Percentiles rank a stretch among this genome's conserved stretches.
These are phyloP conservation scores for Glyphotaelius pellucidus DNA, from an alignment of 2,888 invertebrate species.

Conservation along the genomic window DNA sequence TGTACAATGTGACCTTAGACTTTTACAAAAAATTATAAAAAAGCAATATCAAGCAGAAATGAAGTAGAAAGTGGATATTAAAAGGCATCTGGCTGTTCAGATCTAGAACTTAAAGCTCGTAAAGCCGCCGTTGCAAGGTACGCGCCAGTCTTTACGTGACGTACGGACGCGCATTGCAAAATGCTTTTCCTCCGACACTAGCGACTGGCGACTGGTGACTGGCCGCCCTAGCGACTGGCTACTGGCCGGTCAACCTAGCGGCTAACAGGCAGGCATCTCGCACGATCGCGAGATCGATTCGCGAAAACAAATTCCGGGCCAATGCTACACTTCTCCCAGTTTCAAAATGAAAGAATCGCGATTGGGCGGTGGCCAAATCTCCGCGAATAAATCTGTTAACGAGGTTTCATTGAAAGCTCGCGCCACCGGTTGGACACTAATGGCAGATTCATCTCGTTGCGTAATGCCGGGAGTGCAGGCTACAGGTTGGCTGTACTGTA, in stretches of 20 bases:
- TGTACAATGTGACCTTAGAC: no score
- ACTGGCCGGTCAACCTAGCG: not conserved
- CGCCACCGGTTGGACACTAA: conserved; percentile 1
- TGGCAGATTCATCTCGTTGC: not conserved
- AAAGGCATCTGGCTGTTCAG: no score
- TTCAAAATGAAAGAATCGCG: conserved; percentile 56
- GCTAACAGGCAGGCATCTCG: conserved; percentile 22
- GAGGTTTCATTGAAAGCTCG: conserved; percentile 57
- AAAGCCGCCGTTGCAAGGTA: not conserved
- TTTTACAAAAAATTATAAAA: no score
- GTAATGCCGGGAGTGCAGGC: not conserved
- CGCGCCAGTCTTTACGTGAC: not conserved
- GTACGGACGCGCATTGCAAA: conserved; percentile 16
- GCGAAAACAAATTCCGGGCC: conserved; percentile 48
- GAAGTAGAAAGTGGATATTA: no score
- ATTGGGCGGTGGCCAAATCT: conserved; percentile 57
- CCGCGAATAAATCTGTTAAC: conserved; percentile 64
- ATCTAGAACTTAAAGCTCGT: no score
- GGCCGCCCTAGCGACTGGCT: not conserved
- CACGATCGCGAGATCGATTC: conserved; percentile 46
- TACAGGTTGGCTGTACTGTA: not conserved
- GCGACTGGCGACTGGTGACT: not conserved
- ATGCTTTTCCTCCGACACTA: not conserved
- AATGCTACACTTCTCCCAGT: conserved; percentile 45
- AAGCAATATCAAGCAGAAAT: no score